phyloP scores from a whole-genome alignment of 1,140 invertebrate species.

The Wasmannia auropunctata region DNA sequence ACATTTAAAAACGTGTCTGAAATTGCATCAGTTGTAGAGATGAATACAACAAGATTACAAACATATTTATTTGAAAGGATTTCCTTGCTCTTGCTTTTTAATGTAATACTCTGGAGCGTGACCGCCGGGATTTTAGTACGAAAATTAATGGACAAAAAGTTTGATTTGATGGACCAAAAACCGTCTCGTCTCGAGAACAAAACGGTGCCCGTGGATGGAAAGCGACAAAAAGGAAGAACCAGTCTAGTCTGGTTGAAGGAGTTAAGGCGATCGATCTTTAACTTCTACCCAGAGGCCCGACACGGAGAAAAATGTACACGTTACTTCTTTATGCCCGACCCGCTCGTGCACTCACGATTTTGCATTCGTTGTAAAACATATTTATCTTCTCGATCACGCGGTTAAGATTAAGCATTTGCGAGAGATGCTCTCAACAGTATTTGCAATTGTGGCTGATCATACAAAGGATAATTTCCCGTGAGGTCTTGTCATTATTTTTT shows the following conservation, averaged over 20 bases:
- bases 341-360: background rate
- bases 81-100: background rate
- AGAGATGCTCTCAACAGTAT: background rate
- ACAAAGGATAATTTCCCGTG: background rate
- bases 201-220: conserved; percentile 14
- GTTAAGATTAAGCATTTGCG: background rate
- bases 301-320: conserved; percentile 8
- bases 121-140: background rate
- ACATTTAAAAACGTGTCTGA: background rate
- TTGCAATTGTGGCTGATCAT: background rate
- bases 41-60: background rate
- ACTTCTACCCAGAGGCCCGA: conserved; percentile 11
- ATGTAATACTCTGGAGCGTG: background rate
- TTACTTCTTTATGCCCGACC: conserved; percentile 12
- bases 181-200: conserved; percentile 40
- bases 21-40: background rate
- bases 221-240: conserved; percentile 1
- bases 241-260: conserved; percentile 22
- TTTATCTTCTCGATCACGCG: background rate
- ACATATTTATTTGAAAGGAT: background rate
- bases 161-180: conserved; percentile 17
- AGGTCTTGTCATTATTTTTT: background rate
- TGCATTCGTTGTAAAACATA: background rate
- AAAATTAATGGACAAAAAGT: conserved; percentile 34
- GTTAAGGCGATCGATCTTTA: conserved; percentile 64